Base-by-base conservation (phyloP, 2,888 invertebrate species). In the Tetragnatha montana region DNA sequence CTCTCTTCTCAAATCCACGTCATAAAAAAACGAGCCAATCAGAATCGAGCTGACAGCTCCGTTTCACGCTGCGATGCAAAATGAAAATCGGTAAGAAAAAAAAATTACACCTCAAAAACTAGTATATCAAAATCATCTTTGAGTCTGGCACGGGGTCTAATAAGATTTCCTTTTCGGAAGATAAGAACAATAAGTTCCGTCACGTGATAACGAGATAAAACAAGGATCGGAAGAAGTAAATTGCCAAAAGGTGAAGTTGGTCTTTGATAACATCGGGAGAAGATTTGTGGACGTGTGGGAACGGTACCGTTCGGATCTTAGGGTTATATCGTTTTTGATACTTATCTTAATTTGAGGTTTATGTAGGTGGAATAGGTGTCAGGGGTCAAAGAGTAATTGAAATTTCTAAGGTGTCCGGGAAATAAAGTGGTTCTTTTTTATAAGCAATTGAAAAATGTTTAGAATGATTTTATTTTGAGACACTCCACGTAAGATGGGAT, bases 21-120 rank as follows among this genome's bases (percentile, higher is more conserved):
- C 17, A 70, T 70, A 68, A 78, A 47, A 75, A 85, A 85, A 81
- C 47, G n/a, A 83, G 60, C 88, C 88, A 89, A 84, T 89, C 88
- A 89, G 17, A 47, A 50, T 8, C 17, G 19, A 8, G 60, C n/a
- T 81, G 88, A 89, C 88, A 89, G 75, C 80, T 84, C 51, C 75
- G 50, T 74, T 78, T 17, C 50, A 51, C 21, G 71, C 69, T 84
- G 70, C 51, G 74, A 75, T 8, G 51, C 7, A 47, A 75, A 74
- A 35, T 68, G 51, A 83, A 81, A 60, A 83, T 60, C 49, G 14
- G 8, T 8, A 49, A 49, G 17, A 21, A 73, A 74, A 35, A 35
- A 17, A 17, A 74, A 35, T 8, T 10, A 8, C 19, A 71, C 17
- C 21, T n/a, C 10, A 71, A 12, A 71, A 21, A 71, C 10, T 19